Base-by-base conservation (phyloP, 2,113 vertebrate species). In the Pteropus alecto region DNA sequence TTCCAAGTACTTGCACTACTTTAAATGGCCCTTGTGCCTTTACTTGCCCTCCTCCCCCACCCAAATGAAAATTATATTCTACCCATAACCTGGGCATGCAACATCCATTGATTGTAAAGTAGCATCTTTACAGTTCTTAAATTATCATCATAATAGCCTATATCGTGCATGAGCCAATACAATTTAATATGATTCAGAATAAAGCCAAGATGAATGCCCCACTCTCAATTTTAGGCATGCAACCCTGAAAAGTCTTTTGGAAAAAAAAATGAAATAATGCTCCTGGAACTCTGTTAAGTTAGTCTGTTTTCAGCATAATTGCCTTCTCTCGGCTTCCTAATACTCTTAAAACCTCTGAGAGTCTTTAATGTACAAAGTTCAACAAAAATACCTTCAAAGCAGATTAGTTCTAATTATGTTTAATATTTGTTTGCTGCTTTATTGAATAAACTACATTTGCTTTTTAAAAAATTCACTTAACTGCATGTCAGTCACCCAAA, bases 341-440 rank as follows among this genome's bases (percentile, higher is more conserved):
- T 93, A 78, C 94, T 76, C 93, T 95, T 93, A 84, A 95, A 97
- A 87, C 88, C 96, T 96, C 84, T 77, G 90, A 97, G 97, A 96
- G 95, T 92, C 96, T 98, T 96, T 93, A 96, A 92, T 85, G 95
- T 93, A 98, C 87, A 92, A 97, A 98, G 83, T 98, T 97, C 98
- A 87, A 93, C 90, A 94, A 77, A 97, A 97, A 96, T 96, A 95
- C 94, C 94, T 95, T 96, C 94, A 96, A 94, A 97, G 91, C 76
- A 97, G 82, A 97, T 98, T 96, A 97, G 88, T 97, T 94, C 92
- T 96, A 96, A 98, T 96, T 95, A 95, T 90, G 96, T 68, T 97
- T 98, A 96, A 93, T 96, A 96, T 95, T 96, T 95, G 88, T 95
- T 95, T 93, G 95, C 89, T 84, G 93, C 76, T 82, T 97, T 98